Percentiles rank a stretch among this genome's conserved stretches.
Evolutionary conservation across 2,888 invertebrate genomes (phyloP).

Genomic region (Hypolimnas misippus): DNA sequence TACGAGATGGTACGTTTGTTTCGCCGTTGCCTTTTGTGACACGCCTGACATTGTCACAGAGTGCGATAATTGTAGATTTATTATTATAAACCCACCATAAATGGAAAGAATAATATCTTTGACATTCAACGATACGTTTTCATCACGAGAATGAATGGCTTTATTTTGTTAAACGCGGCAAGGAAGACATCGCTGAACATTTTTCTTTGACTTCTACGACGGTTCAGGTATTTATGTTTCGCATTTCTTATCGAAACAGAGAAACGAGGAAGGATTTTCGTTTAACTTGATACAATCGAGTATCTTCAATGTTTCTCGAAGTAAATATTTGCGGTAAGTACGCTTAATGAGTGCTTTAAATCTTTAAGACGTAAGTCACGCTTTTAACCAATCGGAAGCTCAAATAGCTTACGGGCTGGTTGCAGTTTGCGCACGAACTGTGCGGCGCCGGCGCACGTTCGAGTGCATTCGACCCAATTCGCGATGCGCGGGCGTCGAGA

Average conservation of each 20-base stretch:
- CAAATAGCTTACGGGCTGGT: slow-evolving; percentile 6
- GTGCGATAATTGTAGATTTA: slow-evolving; percentile 49
- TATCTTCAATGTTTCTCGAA: background rate
- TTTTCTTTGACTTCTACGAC: slow-evolving; percentile 9
- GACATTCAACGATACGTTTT: slow-evolving; percentile 39
- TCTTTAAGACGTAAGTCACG: slow-evolving; percentile 12
- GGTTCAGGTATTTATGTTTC: background rate
- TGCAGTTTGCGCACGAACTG: slow-evolving; percentile 55
- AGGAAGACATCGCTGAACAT: slow-evolving; percentile 27
- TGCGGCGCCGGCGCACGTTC: slow-evolving; percentile 67
- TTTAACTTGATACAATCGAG: background rate
- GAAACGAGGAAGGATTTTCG: background rate
- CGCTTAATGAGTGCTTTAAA: slow-evolving; percentile 6
- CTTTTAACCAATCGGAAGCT: slow-evolving; percentile 21
- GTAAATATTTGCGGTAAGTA: slow-evolving; percentile 7
- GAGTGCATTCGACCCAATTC: slow-evolving; percentile 64
- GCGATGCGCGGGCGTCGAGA: slow-evolving; percentile 48
- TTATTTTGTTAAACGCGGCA: slow-evolving; percentile 33
- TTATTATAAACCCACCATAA: slow-evolving; percentile 36
- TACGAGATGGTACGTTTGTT: slow-evolving; percentile 31
- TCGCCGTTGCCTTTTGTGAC: slow-evolving; percentile 34
- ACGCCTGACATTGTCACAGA: slow-evolving; percentile 34
- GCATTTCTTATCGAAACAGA: background rate
- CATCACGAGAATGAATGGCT: slow-evolving; percentile 37
- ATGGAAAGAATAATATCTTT: slow-evolving; percentile 34